phyloP scores from a whole-genome alignment of 1,140 invertebrate genomes.

The Heterodera carotae region DNA sequence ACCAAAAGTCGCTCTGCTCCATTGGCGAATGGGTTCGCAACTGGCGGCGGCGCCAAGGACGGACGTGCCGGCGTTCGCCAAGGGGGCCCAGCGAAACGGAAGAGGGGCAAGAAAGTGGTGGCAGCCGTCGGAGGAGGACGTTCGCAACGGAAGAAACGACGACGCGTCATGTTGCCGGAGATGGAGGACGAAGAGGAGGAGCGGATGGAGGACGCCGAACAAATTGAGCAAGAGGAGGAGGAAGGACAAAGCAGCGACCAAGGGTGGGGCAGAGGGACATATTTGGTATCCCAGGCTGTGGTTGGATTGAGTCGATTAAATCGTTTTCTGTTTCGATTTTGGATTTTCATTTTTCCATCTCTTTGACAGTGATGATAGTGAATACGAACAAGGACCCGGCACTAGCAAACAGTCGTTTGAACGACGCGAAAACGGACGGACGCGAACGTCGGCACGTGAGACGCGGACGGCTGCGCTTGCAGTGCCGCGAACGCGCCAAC shows the following conservation, averaged over 20 bases:
- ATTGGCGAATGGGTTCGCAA: background rate
- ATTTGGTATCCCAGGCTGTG: too few relatives aligned
- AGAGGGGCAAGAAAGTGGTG: background rate
- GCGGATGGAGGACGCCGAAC: background rate
- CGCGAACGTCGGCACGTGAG: background rate
- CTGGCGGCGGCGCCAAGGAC: background rate
- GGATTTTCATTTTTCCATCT: background rate
- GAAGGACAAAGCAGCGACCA: background rate
- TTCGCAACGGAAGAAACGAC: slow-evolving; percentile 11
- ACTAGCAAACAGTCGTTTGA: slow-evolving; percentile 1
- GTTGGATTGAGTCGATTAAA: too few relatives aligned
- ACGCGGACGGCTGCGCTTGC: background rate
- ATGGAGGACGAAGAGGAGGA: slow-evolving; percentile 19
- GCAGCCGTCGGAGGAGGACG: background rate
- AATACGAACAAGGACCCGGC: background rate
- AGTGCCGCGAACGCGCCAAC: background rate
- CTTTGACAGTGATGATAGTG: background rate
- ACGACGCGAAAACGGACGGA: background rate
- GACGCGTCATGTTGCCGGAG: background rate
- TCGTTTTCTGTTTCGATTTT: too few relatives aligned
- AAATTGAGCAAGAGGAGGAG: background rate
- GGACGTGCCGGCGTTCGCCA: background rate
- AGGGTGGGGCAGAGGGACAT: background rate
- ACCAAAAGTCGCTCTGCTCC: background rate
- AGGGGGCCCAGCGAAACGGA: background rate